Base-by-base conservation (phyloP, 2,113 vertebrate species). In the Isichthys henryi region DNA sequence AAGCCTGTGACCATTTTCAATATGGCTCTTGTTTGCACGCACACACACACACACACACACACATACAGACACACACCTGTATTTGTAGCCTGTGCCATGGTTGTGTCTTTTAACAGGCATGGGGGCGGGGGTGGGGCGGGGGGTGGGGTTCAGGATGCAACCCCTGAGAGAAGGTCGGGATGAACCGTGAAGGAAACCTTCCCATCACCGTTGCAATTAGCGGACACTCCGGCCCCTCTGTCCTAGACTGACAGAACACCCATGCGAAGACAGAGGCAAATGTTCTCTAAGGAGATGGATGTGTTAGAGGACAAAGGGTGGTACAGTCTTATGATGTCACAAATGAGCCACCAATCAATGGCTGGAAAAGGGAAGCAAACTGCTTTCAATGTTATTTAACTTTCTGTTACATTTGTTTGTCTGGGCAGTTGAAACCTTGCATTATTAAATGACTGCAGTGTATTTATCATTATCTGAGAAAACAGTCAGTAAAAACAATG, bases 1-100 rank as follows among this genome's bases (percentile, higher is more conserved):
- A 58, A 89, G 77, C 80, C n/a, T 52, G 45, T 84, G 13, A 89
- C 88, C 88, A 88, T 89, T 62, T 89, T 82, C n/a, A 62, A 39
- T 35, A 62, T 82, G 80, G 80, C 53, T 62, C 39, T 11, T 58
- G 88, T 84, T 31, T 84, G 35, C 35, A 45, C 21, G 52, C 53
- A 10, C 52, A 53, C 52, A 80, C 80, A 49, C 83, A 50, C 39
- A 45, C 31, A 82, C 19, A 17, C 31, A 82, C 17, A 74, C 31
- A 52, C 74, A 80, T 17, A 39, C 13, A 48, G 5, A 85, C 31
- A 43, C 70, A 43, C 74, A 80, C 74, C 74, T 80, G 35, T 43
- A 43, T 43, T 19, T 80, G 74, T 39, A 39, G 74, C 70, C 31
- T 77, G 31, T 77, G 70, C 15, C 35, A 39, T 43, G 35, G 7